Base-by-base conservation (phyloP, 1,140 invertebrate species). In the Trigoniulus corallinus region DNA sequence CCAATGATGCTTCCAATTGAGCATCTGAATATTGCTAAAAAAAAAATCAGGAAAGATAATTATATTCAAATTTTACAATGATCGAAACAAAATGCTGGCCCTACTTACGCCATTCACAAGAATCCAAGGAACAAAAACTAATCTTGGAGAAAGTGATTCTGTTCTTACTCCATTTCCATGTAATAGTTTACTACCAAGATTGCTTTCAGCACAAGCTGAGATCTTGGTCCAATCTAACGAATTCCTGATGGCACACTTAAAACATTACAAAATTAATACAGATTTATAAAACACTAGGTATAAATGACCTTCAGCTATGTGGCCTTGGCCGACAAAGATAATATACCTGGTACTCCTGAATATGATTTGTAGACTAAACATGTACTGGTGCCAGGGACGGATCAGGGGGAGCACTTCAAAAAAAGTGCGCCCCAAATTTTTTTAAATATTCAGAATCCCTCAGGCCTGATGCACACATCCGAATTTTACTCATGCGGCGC, bases 41-140 rank as follows among this genome's bases (percentile, higher is more conserved):
- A 34, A 34, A 7, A 34, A 34, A 34, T n/a, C n/a, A n/a, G n/a
- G n/a, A n/a, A n/a, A n/a, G n/a, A n/a, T n/a, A 43, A 43, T 43
- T 20, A 10, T 43, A 4, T 18, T 10, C 22, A 10, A 10, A 43
- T 43, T 20, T 20, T 43, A 4, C 41, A 10, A 20, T 20, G 15
- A 43, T 18, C n/a, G n/a, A n/a, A n/a, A n/a, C n/a, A n/a, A n/a
- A n/a, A n/a, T n/a, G n/a, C n/a, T n/a, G n/a, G n/a, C n/a, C 26
- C 7, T 7, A 10, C 34, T 48, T 48, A 48, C 47, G 3, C 27
- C 47, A 21, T 48, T 48, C 2, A 48, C 12, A 12, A 18, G 20
- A 12, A 48, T 48, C 27, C 25, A 29, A 29, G 47, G 47, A 39
- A 48, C 47, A 39, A 48, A 48, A 3, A 21, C 21, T 7, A 48